Conservation (phyloP, 2,797 vertebrate species). For the Pseudochromis fuscus region DNA sequence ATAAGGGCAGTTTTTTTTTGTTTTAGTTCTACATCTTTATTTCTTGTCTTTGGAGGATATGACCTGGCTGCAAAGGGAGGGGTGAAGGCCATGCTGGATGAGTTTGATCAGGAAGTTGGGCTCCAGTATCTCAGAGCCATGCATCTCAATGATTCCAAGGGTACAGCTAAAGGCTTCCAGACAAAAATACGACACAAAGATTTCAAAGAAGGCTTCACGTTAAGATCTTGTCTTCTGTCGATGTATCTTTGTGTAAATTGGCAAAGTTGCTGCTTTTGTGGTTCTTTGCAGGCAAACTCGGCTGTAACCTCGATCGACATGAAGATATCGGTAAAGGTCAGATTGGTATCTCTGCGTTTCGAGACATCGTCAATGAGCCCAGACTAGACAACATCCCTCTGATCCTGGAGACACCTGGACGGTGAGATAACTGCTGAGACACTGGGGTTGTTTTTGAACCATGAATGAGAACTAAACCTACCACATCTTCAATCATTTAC, state of each 20-base stretch:
- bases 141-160: slow-evolving; percentile 89
- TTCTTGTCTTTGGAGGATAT: slow-evolving; percentile 74
- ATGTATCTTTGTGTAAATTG: not conserved
- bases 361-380: slow-evolving; percentile 86
- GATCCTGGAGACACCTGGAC: slow-evolving; percentile 87
- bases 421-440: slow-evolving; percentile 67
- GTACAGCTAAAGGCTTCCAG: slow-evolving; percentile 54
- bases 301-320: slow-evolving; percentile 87
- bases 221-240: not conserved
- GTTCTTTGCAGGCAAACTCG: slow-evolving; percentile 79
- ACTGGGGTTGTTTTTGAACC: not conserved
- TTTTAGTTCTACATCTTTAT: not conserved
- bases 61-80: slow-evolving; percentile 83
- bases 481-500: not conserved
- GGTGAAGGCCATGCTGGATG: slow-evolving; percentile 81
- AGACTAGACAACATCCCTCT: slow-evolving; percentile 84
- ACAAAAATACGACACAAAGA: not conserved
- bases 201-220: no score
- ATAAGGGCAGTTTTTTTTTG: not conserved
- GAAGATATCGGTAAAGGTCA: slow-evolving; percentile 86
- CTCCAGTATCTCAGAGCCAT: slow-evolving; percentile 83
- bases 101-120: slow-evolving; percentile 85
- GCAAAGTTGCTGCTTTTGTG: not conserved
- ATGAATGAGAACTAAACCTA: not conserved
- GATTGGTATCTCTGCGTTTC: slow-evolving; percentile 86